phyloP scores from a whole-genome alignment of 2,113 vertebrate genomes.

The Cyanistes caeruleus region DNA sequence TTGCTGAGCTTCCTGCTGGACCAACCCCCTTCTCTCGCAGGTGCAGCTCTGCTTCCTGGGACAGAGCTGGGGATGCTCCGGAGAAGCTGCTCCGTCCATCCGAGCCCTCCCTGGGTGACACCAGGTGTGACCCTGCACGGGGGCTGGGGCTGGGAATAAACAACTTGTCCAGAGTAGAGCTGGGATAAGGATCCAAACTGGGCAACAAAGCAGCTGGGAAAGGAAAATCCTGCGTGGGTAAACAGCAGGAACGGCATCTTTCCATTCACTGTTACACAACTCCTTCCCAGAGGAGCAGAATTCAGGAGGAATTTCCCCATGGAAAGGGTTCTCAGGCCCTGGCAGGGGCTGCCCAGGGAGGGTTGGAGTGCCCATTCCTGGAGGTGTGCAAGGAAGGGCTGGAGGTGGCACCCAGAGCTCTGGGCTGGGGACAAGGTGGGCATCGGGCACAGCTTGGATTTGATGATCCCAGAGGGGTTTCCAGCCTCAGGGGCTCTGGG shows the following conservation, averaged over 20 bases:
- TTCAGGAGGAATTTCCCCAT: not conserved
- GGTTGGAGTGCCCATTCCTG: not conserved
- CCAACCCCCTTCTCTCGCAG: not conserved
- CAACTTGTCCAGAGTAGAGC: accelerated
- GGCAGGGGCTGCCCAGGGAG: not conserved
- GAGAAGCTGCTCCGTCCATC: not conserved
- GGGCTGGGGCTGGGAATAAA: not conserved
- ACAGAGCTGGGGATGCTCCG: not conserved
- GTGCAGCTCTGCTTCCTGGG: not conserved
- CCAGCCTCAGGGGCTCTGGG: not conserved
- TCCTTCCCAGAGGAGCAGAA: not conserved
- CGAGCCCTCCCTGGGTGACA: not conserved
- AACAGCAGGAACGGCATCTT: not conserved
- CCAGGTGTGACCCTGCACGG: not conserved
- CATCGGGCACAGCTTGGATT: accelerated
- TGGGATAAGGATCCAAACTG: not conserved
- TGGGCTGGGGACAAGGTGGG: not conserved
- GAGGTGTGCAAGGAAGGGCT: not conserved
- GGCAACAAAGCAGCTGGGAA: not conserved
- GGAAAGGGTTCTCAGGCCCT: accelerated
- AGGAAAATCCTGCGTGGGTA: not conserved
- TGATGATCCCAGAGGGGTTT: accelerated
- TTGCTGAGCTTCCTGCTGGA: not conserved
- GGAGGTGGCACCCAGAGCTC: not conserved
- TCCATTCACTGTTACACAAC: not conserved